These are phyloP conservation scores for Crocodylus rhombifer DNA, from an alignment of 2,797 vertebrate genomes.

Conservation along the genomic window DNA sequence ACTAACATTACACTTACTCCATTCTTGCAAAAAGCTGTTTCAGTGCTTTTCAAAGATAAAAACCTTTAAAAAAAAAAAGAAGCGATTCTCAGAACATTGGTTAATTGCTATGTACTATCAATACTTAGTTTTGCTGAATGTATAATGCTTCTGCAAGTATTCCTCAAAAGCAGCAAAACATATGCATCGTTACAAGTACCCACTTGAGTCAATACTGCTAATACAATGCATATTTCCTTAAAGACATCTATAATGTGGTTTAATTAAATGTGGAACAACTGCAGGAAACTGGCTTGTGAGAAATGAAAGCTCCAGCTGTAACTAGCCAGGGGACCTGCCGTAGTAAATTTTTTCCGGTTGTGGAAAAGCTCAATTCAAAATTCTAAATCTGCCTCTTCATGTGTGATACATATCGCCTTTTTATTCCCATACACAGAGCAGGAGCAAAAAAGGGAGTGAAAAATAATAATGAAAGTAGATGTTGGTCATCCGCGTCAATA, in stretches of 20 bases:
- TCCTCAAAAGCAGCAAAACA: not conserved
- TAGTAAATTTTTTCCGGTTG: not conserved
- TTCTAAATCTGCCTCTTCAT: not conserved
- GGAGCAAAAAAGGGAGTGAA: not conserved
- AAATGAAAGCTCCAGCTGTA: slow-evolving; percentile 51
- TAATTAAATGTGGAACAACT: slow-evolving; percentile 22
- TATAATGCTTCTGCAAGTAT: slow-evolving; percentile 18
- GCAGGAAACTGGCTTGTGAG: slow-evolving; percentile 26
- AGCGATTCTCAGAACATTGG: not conserved
- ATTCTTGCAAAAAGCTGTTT: not conserved
- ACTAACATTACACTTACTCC: accelerated
- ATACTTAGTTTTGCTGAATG: slow-evolving; percentile 7
- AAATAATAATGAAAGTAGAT: not conserved
- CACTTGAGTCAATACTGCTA: not conserved
- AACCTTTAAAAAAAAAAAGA: not conserved
- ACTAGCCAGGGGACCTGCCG: not conserved
- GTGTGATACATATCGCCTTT: accelerated
- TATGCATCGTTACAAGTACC: not conserved
- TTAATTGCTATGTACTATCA: not conserved
- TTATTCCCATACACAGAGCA: not conserved
- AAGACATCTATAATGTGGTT: not conserved
- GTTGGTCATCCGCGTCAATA: not conserved
- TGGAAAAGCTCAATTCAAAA: slow-evolving; percentile 48
- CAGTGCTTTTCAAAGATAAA: not conserved
- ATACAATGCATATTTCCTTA: not conserved